Evolutionary conservation across 2,797 vertebrate species (phyloP).

Genomic region (Acipenser transmontanus): DNA sequence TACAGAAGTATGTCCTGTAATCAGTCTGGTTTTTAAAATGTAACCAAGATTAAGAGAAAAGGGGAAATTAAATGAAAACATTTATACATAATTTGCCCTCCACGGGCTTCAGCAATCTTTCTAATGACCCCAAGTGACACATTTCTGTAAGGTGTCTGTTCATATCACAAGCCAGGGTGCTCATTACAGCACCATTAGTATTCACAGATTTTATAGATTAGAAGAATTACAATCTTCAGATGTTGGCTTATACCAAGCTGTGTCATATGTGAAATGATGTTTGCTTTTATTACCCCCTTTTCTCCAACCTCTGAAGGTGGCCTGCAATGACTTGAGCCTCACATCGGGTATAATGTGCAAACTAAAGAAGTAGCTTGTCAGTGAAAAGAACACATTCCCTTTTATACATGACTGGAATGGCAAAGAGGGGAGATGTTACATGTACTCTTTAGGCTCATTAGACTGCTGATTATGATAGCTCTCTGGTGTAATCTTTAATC

Average conservation of each 20-base stretch:
- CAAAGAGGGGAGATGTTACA: slow-evolving; percentile 70
- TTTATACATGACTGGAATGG: slow-evolving; percentile 81
- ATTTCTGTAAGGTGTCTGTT: slow-evolving; percentile 74
- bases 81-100: slow-evolving; percentile 76
- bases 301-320: slow-evolving; percentile 70
- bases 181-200: slow-evolving; percentile 85
- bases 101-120: slow-evolving; percentile 73
- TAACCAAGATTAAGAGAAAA: not conserved
- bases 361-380: slow-evolving; percentile 78
- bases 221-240: slow-evolving; percentile 81
- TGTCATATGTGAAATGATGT: slow-evolving; percentile 76
- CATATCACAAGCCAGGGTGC: slow-evolving; percentile 77
- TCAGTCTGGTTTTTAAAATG: not conserved
- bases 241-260: slow-evolving; percentile 77
- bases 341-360: slow-evolving; percentile 72
- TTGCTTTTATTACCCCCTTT: slow-evolving; percentile 53
- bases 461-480: slow-evolving; percentile 98
- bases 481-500: slow-evolving; percentile 99
- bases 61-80: slow-evolving; percentile 56
- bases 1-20: too few species aligned
- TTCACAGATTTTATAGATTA: slow-evolving; percentile 83
- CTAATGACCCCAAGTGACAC: slow-evolving; percentile 67
- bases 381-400: slow-evolving; percentile 87
- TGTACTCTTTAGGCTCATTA: slow-evolving; percentile 94
- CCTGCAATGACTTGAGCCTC: slow-evolving; percentile 80